Evolutionary conservation across 2,888 invertebrate genomes (phyloP).

Genomic region (Chymomyza procnemis): DNA sequence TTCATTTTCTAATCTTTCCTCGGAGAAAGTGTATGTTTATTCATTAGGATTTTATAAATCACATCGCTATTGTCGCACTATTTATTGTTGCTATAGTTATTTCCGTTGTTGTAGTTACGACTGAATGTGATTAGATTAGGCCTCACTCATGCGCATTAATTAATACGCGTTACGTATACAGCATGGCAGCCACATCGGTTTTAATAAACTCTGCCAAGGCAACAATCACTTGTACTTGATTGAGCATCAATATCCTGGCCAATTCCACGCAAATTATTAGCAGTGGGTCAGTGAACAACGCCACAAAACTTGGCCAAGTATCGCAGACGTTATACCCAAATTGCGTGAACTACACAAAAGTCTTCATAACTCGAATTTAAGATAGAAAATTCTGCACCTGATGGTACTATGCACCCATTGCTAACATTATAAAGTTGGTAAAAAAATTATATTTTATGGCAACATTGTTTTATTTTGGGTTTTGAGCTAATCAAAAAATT

Average conservation of each 20-base stretch:
- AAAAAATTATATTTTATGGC: neutral
- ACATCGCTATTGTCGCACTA: neutral
- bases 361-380: neutral
- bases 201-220: neutral
- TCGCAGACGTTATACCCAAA: neutral
- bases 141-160: constrained; percentile 7
- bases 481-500: no score
- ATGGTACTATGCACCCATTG: neutral
- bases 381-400: neutral
- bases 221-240: neutral
- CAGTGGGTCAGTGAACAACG: neutral
- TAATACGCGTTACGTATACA: constrained; percentile 23
- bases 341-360: neutral
- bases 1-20: no score
- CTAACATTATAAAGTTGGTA: neutral
- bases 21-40: no score
- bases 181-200: neutral
- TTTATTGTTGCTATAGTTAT: constrained; percentile 9
- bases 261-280: neutral
- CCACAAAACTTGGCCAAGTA: neutral
- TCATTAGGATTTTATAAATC: constrained; percentile 3
- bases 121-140: constrained; percentile 31
- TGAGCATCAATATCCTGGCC: neutral
- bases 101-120: constrained; percentile 4
- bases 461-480: no score